phyloP scores from a whole-genome alignment of 2,797 vertebrate species.

The Acanthurus tractus region DNA sequence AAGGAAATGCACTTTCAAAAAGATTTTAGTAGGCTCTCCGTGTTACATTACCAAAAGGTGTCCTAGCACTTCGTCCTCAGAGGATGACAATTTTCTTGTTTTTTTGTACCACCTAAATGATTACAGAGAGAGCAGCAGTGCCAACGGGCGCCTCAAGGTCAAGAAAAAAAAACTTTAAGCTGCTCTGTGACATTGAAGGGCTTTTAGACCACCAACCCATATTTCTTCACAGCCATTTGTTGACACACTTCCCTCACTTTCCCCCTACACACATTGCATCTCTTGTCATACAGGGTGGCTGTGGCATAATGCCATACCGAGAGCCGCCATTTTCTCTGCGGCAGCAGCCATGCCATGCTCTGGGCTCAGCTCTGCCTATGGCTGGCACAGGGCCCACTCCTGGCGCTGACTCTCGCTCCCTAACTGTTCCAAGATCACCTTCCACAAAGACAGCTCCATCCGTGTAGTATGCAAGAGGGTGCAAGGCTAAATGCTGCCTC shows the following conservation, averaged over 20 bases:
- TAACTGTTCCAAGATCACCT: constrained; percentile 81
- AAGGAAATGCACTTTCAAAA: constrained; percentile 40
- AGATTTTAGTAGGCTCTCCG: constrained; percentile 17
- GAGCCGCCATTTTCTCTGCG: constrained; percentile 83
- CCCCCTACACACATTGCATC: constrained; percentile 42
- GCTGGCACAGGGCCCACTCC: constrained; percentile 82
- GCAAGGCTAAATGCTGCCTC: constrained; percentile 54
- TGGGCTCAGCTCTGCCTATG: constrained; percentile 78
- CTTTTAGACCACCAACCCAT: constrained; percentile 59
- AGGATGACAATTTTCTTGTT: constrained; percentile 36
- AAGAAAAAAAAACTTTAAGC: constrained; percentile 45
- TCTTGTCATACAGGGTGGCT: constrained; percentile 62
- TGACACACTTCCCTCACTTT: constrained; percentile 42
- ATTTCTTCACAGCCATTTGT: constrained; percentile 45
- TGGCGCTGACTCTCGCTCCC: constrained; percentile 72
- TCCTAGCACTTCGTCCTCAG: constrained; percentile 41
- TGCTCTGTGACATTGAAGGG: constrained; percentile 47
- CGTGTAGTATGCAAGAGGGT: constrained; percentile 39
- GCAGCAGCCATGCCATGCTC: constrained; percentile 83
- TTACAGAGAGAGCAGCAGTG: constrained; percentile 51
- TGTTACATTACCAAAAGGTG: constrained; percentile 47
- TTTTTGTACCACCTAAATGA: constrained; percentile 45
- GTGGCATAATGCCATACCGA: constrained; percentile 69
- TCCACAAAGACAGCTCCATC: constrained; percentile 72
- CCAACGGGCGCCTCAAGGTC: constrained; percentile 68